Percentiles rank a stretch among this genome's conserved stretches.
Evolutionary conservation across 2,888 invertebrate species (phyloP).

Genomic region (Nomada fabriciana): DNA sequence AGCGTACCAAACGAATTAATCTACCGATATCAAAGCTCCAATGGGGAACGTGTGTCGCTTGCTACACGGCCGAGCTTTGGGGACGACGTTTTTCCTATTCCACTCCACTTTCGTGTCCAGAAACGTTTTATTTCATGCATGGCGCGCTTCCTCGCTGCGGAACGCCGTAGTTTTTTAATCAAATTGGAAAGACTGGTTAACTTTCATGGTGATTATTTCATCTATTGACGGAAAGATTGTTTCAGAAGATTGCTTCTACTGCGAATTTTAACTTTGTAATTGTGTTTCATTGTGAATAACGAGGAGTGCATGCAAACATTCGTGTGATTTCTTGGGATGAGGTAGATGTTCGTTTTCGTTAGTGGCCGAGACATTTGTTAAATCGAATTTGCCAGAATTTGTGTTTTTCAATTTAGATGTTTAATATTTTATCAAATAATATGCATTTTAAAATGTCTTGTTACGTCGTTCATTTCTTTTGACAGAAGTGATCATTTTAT

Average conservation of each 20-base stretch:
- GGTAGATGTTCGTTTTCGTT: too few species aligned
- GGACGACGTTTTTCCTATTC: conserved; percentile 4
- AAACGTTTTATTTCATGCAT: conserved; percentile 22
- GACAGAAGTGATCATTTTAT: too few species aligned
- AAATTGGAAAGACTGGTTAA: conserved; percentile 21
- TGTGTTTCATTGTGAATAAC: too few species aligned
- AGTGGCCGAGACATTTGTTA: too few species aligned
- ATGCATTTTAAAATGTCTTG: too few species aligned
- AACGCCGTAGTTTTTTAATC: conserved; percentile 27
- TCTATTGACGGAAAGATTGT: conserved; percentile 14
- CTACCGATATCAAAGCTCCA: conserved; percentile 16
- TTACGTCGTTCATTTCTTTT: too few species aligned
- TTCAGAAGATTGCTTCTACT: conserved; percentile 14
- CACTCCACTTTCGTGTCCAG: background rate
- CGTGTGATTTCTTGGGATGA: too few species aligned
- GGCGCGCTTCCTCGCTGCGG: background rate
- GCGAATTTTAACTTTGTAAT: background rate
- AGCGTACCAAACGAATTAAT: conserved; percentile 35
- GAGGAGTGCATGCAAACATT: too few species aligned
- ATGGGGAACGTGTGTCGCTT: conserved; percentile 5
- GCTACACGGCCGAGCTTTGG: background rate
- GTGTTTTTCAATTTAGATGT: too few species aligned
- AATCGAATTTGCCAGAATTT: too few species aligned
- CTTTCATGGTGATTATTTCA: conserved; percentile 6
- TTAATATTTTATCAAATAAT: too few species aligned